These are phyloP conservation scores for Montipora foliosa DNA, from an alignment of 64 coral and sea anemone species.

Conservation along the genomic window DNA sequence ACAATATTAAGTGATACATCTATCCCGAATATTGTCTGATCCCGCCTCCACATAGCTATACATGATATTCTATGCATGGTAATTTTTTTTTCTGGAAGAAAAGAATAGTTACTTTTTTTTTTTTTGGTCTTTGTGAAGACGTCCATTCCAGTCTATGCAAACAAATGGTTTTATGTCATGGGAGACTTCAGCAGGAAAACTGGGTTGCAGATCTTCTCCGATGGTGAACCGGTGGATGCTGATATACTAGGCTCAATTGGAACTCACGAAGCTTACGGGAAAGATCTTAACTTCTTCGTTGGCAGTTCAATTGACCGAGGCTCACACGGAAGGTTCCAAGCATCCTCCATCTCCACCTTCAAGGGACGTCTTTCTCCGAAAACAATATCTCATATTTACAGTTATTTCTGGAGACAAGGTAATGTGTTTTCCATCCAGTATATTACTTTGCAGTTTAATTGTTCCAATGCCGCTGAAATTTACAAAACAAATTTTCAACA, in stretches of 20 bases:
- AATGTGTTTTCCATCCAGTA: background rate
- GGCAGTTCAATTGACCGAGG: slow-evolving; percentile 39
- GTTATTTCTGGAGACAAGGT: slow-evolving; percentile 74
- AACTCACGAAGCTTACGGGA: background rate
- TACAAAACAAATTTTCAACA: no score
- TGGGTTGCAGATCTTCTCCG: slow-evolving; percentile 51
- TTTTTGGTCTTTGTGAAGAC: background rate
- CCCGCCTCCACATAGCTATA: no score
- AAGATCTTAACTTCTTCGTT: slow-evolving; percentile 48
- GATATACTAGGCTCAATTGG: slow-evolving; percentile 19
- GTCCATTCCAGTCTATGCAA: slow-evolving; percentile 37
- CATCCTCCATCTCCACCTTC: slow-evolving; percentile 48
- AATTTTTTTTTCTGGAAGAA: no score
- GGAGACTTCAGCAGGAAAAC: slow-evolving; percentile 51
- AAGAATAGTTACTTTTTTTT: background rate
- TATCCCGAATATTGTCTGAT: no score
- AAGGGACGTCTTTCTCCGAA: slow-evolving; percentile 24
- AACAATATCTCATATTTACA: slow-evolving; percentile 38
- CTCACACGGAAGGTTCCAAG: slow-evolving; percentile 21
- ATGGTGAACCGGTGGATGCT: slow-evolving; percentile 22
- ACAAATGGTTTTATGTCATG: slow-evolving; percentile 67
- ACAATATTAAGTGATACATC: no score
- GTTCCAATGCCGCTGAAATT: no score
- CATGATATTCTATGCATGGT: no score
- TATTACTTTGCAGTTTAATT: background rate